phyloP scores from a whole-genome alignment of 1,140 invertebrate genomes.

The Papilio machaon region DNA sequence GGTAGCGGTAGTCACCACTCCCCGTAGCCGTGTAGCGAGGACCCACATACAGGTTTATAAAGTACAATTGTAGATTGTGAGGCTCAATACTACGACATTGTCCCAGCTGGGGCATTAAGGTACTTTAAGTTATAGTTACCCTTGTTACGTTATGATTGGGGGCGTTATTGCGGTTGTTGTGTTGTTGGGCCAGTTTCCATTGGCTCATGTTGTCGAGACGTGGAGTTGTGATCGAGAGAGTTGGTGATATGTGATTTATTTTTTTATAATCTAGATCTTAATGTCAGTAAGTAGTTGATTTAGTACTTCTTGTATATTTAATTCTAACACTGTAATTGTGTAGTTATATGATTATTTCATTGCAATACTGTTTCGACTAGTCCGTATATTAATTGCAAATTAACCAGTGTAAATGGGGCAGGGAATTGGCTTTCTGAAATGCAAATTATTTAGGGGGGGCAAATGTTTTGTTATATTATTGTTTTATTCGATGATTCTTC shows the following conservation, averaged over 20 bases:
- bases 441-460: constrained; percentile 43
- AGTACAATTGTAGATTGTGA: constrained; percentile 70
- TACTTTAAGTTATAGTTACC: constrained; percentile 70
- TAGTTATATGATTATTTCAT: constrained; percentile 59
- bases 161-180: constrained; percentile 46
- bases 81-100: constrained; percentile 68
- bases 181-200: constrained; percentile 50
- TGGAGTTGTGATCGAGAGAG: constrained; percentile 45
- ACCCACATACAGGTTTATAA: constrained; percentile 67
- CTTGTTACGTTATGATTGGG: constrained; percentile 68
- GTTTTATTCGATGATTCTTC: constrained; percentile 63
- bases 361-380: constrained; percentile 74
- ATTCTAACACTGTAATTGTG: constrained; percentile 60
- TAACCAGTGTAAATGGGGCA: constrained; percentile 50
- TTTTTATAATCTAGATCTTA: constrained; percentile 70
- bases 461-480: constrained; percentile 69
- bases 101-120: constrained; percentile 49
- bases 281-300: constrained; percentile 70
- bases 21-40: constrained; percentile 56
- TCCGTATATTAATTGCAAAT: constrained; percentile 72
- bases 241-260: constrained; percentile 75
- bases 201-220: constrained; percentile 41
- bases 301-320: constrained; percentile 63
- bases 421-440: constrained; percentile 42
- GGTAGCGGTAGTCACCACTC: constrained; percentile 56